Conservation (phyloP, 1,140 invertebrate genomes). For the Trypoxylus dichotomus region DNA sequence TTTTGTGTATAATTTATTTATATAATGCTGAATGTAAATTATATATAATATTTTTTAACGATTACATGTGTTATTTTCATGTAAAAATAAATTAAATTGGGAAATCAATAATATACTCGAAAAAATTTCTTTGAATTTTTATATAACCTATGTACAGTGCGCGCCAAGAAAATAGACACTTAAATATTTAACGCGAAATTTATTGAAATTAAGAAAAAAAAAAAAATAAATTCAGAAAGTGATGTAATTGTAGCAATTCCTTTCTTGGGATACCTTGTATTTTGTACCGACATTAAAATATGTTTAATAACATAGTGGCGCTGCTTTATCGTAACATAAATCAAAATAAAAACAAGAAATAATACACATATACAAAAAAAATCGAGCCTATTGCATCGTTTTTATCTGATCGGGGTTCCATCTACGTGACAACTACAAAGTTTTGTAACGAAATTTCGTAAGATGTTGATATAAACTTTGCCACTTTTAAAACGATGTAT, state of each 20-base stretch:
- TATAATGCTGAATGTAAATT: no score
- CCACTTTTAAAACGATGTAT: neutral
- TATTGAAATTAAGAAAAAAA: no score
- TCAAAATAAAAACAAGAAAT: no score
- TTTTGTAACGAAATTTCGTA: neutral
- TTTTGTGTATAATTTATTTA: slow-evolving; percentile 4
- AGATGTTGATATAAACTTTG: slow-evolving; percentile 16
- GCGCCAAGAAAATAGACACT: no score
- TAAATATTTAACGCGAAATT: no score
- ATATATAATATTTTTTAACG: neutral
- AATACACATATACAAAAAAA: neutral
- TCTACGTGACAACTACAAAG: neutral
- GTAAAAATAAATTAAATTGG: neutral
- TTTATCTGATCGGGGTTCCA: neutral
- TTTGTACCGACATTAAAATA: no score
- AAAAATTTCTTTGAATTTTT: neutral
- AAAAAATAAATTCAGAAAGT: no score
- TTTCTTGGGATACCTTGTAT: no score
- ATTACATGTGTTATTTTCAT: neutral
- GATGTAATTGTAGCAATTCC: no score
- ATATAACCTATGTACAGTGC: no score
- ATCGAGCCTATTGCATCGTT: neutral
- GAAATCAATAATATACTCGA: neutral
- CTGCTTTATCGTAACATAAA: no score
- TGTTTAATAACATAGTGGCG: no score